These are phyloP conservation scores for Noctuana brunneofusca DNA, from an alignment of 2,888 invertebrate genomes.

Conservation along the genomic window DNA sequence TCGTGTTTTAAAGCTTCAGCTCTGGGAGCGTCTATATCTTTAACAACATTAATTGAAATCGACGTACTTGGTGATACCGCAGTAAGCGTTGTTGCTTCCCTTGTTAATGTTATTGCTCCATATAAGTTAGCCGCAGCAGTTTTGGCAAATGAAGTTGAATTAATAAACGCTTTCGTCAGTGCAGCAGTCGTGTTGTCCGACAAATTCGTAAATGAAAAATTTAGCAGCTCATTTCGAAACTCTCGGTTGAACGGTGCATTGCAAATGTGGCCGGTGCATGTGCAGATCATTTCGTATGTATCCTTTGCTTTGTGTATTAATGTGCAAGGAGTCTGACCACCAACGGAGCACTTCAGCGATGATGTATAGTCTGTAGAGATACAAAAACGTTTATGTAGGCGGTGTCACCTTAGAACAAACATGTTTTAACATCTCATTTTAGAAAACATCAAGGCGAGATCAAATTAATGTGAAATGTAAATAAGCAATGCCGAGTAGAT, in stretches of 20 bases:
- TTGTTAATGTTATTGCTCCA: slow-evolving; percentile 49
- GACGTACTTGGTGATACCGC: slow-evolving; percentile 35
- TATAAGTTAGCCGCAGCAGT: slow-evolving; percentile 51
- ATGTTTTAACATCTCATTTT: too few relatives aligned
- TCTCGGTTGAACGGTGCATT: slow-evolving; percentile 61
- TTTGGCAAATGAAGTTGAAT: slow-evolving; percentile 55
- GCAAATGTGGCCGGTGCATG: slow-evolving; percentile 61
- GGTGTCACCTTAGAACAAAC: too few relatives aligned
- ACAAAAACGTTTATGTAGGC: slow-evolving; percentile 29
- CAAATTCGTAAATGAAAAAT: slow-evolving; percentile 50
- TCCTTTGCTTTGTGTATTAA: slow-evolving; percentile 51
- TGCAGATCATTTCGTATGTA: slow-evolving; percentile 59
- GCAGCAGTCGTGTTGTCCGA: slow-evolving; percentile 47
- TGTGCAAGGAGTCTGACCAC: slow-evolving; percentile 52
- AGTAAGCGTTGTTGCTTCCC: slow-evolving; percentile 40
- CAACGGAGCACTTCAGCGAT: slow-evolving; percentile 56
- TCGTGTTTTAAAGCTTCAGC: slow-evolving; percentile 69
- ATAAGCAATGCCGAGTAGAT: too few relatives aligned
- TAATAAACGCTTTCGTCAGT: slow-evolving; percentile 55
- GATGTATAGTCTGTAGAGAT: slow-evolving; percentile 60
- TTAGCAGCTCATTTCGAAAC: slow-evolving; percentile 56
- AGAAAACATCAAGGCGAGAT: too few relatives aligned
- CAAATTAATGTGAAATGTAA: too few relatives aligned
- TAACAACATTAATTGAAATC: neutral
- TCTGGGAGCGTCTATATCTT: slow-evolving; percentile 47